phyloP scores from a whole-genome alignment of 2,888 invertebrate genomes.

The Pristionchus fissidentatus region DNA sequence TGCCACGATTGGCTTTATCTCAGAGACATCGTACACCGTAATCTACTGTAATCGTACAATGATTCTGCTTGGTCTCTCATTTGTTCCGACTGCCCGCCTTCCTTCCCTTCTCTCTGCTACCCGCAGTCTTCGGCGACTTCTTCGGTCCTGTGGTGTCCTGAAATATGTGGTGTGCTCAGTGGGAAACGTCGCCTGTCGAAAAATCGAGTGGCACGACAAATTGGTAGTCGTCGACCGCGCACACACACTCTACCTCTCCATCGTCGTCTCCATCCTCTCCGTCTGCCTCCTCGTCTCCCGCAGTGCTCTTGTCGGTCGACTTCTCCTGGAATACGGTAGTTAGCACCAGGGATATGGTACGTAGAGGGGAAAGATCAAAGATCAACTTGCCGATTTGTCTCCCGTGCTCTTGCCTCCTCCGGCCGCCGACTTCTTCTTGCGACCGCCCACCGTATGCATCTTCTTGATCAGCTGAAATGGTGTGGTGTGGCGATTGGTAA shows the following conservation, averaged over 20 bases:
- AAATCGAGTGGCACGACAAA: not conserved
- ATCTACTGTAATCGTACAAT: not conserved
- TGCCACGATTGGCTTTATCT: conserved; percentile 39
- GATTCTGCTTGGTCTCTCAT: not conserved
- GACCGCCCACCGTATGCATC: not conserved
- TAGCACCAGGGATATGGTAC: no score
- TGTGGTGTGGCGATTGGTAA: conserved; percentile 23
- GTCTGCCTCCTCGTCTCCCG: not conserved
- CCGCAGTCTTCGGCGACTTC: no score
- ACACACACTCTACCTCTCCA: no score
- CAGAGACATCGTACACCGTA: no score
- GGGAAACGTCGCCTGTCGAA: not conserved
- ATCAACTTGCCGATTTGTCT: not conserved
- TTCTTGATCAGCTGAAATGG: not conserved
- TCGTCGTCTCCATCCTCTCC: not conserved
- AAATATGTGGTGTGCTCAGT: not conserved
- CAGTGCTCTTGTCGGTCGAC: conserved; percentile 27
- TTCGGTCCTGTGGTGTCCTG: not conserved
- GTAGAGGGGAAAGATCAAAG: no score
- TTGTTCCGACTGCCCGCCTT: not conserved
- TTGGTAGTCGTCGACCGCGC: conserved; percentile 18
- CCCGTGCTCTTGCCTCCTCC: not conserved
- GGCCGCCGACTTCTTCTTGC: conserved; percentile 31
- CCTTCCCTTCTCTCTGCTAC: conserved; percentile 7
- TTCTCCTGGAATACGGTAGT: not conserved